These are phyloP conservation scores for Arizona elegans DNA, from an alignment of 2,113 vertebrate genomes.

Conservation along the genomic window DNA sequence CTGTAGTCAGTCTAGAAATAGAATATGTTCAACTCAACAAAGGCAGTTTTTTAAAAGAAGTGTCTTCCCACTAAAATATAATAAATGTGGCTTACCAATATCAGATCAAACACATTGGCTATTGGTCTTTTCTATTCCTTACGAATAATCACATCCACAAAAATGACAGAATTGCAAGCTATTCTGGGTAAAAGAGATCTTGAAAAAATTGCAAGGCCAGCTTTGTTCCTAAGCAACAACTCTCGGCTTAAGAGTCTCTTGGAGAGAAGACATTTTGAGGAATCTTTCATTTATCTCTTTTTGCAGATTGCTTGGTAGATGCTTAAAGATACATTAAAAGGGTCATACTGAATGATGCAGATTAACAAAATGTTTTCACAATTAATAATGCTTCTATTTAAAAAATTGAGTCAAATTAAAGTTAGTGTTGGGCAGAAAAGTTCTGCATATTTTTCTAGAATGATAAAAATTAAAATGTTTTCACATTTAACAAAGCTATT, in stretches of 20 bases:
- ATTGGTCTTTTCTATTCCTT: neutral
- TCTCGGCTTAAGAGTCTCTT: neutral
- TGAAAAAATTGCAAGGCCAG: neutral
- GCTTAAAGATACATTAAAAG: neutral
- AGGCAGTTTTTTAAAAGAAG: neutral
- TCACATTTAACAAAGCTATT: neutral
- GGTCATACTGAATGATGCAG: neutral
- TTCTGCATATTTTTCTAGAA: neutral
- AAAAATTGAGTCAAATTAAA: neutral
- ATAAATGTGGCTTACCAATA: neutral
- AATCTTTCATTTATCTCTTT: neutral
- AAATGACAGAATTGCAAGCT: neutral
- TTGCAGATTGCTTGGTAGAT: neutral
- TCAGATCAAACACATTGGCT: neutral
- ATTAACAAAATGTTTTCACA: neutral
- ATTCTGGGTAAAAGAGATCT: neutral
- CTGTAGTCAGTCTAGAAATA: neutral
- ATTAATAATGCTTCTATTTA: neutral
- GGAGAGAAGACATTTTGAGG: neutral
- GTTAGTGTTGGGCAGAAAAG: neutral
- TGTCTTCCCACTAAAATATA: neutral
- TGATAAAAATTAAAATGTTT: neutral
- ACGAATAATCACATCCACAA: neutral
- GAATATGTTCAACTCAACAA: neutral
- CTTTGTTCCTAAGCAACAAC: neutral